Conservation (phyloP, 2,888 invertebrate genomes). For the Calameuta filiformis region DNA sequence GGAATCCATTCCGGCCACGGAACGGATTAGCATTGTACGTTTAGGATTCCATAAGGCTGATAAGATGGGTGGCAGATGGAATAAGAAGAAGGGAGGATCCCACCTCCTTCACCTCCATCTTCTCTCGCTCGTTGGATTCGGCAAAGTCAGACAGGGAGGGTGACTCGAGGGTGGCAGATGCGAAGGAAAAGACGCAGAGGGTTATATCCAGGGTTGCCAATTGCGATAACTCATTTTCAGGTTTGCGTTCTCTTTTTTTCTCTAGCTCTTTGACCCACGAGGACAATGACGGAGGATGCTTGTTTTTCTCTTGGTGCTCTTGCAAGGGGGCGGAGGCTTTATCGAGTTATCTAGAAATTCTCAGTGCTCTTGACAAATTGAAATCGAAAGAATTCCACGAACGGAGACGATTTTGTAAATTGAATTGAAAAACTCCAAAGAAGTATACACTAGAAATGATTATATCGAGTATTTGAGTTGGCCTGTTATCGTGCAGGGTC, state of each 20-base stretch:
- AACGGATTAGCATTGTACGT: not conserved
- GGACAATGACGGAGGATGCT: conserved; percentile 24
- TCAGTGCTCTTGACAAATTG: not conserved
- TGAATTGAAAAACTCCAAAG: not conserved
- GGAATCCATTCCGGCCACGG: not conserved
- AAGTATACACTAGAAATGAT: not conserved
- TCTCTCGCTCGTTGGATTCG: conserved; percentile 5
- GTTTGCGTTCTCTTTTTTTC: conserved; percentile 17
- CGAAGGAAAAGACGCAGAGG: conserved; percentile 15
- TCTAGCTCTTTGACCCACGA: not conserved
- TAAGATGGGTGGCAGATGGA: conserved; percentile 55
- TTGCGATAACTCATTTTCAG: conserved; percentile 28
- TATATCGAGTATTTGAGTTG: not conserved
- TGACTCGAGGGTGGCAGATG: conserved; percentile 35
- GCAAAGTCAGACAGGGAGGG: conserved; percentile 10
- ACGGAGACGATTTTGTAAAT: not conserved
- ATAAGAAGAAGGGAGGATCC: conserved; percentile 39
- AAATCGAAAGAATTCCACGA: not conserved
- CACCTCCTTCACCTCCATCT: conserved; percentile 12
- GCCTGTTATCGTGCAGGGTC: not conserved
- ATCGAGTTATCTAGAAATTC: not conserved
- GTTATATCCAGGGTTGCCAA: conserved; percentile 22
- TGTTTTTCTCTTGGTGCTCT: conserved; percentile 2
- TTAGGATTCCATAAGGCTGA: conserved; percentile 8
- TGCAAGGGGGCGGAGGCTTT: not conserved